Conservation (phyloP, 1,140 invertebrate genomes). For the Drosophila rufa region DNA sequence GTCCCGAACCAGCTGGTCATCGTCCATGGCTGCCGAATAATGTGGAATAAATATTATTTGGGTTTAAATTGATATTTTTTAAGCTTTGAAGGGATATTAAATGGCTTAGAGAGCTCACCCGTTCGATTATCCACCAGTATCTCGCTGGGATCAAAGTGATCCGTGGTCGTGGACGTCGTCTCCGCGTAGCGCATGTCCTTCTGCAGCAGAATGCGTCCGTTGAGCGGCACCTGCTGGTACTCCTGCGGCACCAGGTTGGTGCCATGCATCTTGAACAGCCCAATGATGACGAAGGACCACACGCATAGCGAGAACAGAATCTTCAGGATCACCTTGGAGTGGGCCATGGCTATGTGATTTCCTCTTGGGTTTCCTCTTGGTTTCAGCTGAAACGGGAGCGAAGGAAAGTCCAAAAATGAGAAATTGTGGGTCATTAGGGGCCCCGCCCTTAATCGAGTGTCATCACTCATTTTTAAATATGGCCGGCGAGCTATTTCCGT, state of each 20-base stretch:
- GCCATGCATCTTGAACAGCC: slow-evolving; percentile 84
- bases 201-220: slow-evolving; percentile 78
- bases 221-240: slow-evolving; percentile 73
- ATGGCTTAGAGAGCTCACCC: slow-evolving; percentile 42
- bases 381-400: slow-evolving; percentile 8
- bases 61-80: background rate
- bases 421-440: slow-evolving; percentile 11
- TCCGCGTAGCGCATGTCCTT: slow-evolving; percentile 80
- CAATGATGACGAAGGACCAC: slow-evolving; percentile 84
- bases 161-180: slow-evolving; percentile 83
- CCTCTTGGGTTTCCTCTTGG: background rate
- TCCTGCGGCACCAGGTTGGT: slow-evolving; percentile 80
- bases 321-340: slow-evolving; percentile 83
- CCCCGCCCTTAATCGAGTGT: slow-evolving; percentile 28
- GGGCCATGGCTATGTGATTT: slow-evolving; percentile 63
- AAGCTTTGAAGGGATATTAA: background rate
- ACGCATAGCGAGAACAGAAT: slow-evolving; percentile 83
- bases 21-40: slow-evolving; percentile 85
- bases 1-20: slow-evolving; percentile 91
- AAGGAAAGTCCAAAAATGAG: background rate
- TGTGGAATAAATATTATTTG: background rate
- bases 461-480: slow-evolving; percentile 62
- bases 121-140: slow-evolving; percentile 84
- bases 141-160: slow-evolving; percentile 82
- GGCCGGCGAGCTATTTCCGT: slow-evolving; percentile 46